Evolutionary conservation across 2,797 vertebrate species (phyloP).

Genomic region (Onychomys arenicola): DNA sequence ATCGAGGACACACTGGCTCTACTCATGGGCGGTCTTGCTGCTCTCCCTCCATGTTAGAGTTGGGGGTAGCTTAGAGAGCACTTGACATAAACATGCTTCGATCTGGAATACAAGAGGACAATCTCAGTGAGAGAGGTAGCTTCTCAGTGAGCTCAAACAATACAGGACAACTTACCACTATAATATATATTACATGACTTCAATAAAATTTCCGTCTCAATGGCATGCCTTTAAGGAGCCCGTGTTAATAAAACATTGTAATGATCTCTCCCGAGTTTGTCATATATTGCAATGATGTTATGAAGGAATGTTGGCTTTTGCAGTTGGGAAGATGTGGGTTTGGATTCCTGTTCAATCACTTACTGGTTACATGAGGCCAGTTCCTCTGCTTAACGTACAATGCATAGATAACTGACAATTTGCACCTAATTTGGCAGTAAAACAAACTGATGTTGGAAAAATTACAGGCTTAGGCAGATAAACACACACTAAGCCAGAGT

Average conservation of each 20-base stretch:
- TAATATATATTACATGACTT: neutral
- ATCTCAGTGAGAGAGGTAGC: too few species aligned
- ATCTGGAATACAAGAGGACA: neutral
- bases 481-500: neutral
- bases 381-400: neutral
- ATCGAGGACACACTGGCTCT: neutral
- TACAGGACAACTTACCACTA: neutral
- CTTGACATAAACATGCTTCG: neutral
- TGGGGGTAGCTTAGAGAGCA: neutral
- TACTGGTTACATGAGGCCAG: too few species aligned
- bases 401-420: neutral
- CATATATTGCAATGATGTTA: neutral
- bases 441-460: neutral
- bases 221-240: neutral
- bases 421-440: neutral
- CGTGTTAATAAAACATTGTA: neutral
- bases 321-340: neutral
- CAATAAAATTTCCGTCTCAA: neutral
- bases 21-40: neutral
- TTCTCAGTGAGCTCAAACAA: neutral
- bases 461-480: neutral
- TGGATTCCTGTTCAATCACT: neutral
- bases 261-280: neutral
- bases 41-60: neutral
- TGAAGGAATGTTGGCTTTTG: neutral